Evolutionary conservation across 1,140 invertebrate genomes (phyloP), one percentile per base, ranked within the genome.

Genomic region (Dreissena polymorpha): DNA sequence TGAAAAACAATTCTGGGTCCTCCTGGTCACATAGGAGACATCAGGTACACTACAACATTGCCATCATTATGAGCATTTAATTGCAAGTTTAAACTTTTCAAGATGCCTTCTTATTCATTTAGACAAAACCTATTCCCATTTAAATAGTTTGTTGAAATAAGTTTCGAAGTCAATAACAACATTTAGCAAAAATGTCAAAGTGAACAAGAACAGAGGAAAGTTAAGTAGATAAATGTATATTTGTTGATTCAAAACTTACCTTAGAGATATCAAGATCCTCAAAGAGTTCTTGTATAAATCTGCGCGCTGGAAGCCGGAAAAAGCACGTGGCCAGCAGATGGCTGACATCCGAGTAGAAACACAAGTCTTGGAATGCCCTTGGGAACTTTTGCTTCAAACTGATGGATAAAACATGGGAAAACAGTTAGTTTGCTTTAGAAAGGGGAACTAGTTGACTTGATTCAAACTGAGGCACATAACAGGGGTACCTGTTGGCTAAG

Each of bases 221-320:
- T n/a, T n/a, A 39, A 70, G 60, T 27, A 57, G 10, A 6, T 18
- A 49, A 39, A 57, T 12, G 49, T 12, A 7, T 0, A n/a, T n/a
- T n/a, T n/a, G n/a, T n/a, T n/a, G n/a, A n/a, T n/a, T n/a, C n/a
- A n/a, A 75, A n/a, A 86, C 74, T 88, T 92, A 95, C 94, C 92
- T 94, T 93, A 71, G 96, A 95, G 89, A 97, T 97, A 88, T 95
- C 94, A 25, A 97, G 93, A 91, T 99, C 98, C 51, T 98, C 94
- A 93, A 99, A 99, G 10, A 99, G 93, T 93, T 99, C 98, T 92
- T 99, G 98, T 21, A 99, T 93, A 92, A 99, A 98, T 85, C 97
- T 95, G 25, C 98, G 94, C 3, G 97, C 95, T 74, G 94, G 94
- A 84, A 98, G 94, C 85, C 97, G 95, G 90, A 98, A 98, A 27